Base-by-base conservation (phyloP, 2,888 invertebrate genomes). In the Octonoba sinensis region DNA sequence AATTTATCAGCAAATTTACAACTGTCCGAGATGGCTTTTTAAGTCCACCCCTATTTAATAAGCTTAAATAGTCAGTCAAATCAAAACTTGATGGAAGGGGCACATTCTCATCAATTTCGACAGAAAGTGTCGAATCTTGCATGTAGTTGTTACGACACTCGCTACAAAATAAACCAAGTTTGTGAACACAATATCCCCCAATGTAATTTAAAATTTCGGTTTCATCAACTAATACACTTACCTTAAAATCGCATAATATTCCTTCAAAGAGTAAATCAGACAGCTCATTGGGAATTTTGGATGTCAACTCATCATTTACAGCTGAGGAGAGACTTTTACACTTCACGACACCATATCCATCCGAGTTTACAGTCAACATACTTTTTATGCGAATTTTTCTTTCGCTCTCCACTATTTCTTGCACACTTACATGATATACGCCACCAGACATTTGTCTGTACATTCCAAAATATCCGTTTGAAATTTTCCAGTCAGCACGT, bases 401-500 rank as follows among this genome's bases (percentile, higher is more conserved):
- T 54, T 74, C 73, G 16, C 20, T 54, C 20, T 74, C 57, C 16
- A 74, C 8, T 16, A 74, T 22, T 57, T 74, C 27, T 16, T 74
- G 65, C 0, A 74, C 18, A 13, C 56, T 27, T 11, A 74, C 57
- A 47, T 74, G 56, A 36, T 74, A 65, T 24, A 65, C 65, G 22
- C 54, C 18, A 49, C 73, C 73, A 15, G 73, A 64, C 73, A 65
- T 74, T 51, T 56, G 65, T 22, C 73, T 44, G 62, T 74, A 65
- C 18, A 44, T 16, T n/a, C 49, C 46, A 51, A 72, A 62, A 0
- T n/a, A 62, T 72, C 72, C 1, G 51, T 62, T 18, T 72, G 49
- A 51, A 72, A 72, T 44, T 62, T 62, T 0, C 24, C 49, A 0
- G 72, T 72, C 2, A 69, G 46, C 3, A 69, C 69, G 56, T 44